Base-by-base conservation (phyloP, 2,888 invertebrate genomes). In the Sycophila texana region DNA sequence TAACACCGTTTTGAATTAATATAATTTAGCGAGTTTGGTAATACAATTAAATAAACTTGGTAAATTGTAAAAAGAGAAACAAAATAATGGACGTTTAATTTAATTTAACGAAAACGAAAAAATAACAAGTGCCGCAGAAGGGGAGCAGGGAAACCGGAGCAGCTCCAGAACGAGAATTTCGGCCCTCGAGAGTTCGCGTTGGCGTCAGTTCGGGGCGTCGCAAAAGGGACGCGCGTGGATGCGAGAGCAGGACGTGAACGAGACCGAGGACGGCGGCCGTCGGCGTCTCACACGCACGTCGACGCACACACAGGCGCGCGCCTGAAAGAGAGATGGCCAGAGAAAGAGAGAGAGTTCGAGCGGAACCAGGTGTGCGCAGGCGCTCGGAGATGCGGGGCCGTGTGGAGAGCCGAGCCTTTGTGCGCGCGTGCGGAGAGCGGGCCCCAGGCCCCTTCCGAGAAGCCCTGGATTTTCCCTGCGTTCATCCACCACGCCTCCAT, bases 201-300 rank as follows among this genome's bases (percentile, higher is more conserved):
- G 30, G 47, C 53, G n/a, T 14, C 53, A 13, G 53, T n/a, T 39
- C 39, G 39, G 39, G 39, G 39, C 39, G 39, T 39, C 39, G 39
- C 39, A 39, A 39, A 39, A 39, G 39, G 39, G 39, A 39, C 39
- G 39, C 39, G 39, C 39, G 5, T 39, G 39, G 39, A 10, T 14
- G 53, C 53, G 51, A 47, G 47, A 53, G 74, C 63, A 75, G 78
- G 73, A 68, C 81, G 75, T 22, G 79, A 79, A 81, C 79, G 70
- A 68, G 74, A 65, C 65, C 77, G 78, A 78, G 81, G 81, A 58
- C 78, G 78, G 47, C 49, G 57, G 65, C 74, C 55, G 26, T 70
- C 66, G 51, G 66, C 65, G 18, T 14, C 16, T n/a, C 47, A 39
- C 16, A n/a, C 16, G n/a, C 53, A 39, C 53, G 5, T 16, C 18